Conservation (phyloP, 2,888 invertebrate genomes). For the Zootermopsis nevadensis region DNA sequence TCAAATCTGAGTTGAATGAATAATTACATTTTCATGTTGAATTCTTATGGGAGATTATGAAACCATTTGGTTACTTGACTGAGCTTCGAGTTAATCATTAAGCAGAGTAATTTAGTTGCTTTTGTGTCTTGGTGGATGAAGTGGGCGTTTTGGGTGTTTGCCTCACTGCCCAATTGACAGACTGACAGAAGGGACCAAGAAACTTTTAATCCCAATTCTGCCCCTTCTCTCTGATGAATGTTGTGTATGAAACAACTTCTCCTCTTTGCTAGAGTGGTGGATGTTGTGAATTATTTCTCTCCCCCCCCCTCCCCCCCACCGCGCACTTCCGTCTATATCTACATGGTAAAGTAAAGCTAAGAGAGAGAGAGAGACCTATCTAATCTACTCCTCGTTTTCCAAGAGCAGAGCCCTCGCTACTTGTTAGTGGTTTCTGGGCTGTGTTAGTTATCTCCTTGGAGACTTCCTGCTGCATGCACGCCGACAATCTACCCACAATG, state of each 20-base stretch:
- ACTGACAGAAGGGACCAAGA: neutral
- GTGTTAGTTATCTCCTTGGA: constrained; percentile 14
- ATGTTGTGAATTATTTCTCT: constrained; percentile 2
- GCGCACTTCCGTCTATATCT: constrained; percentile 13
- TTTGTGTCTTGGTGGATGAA: too few species aligned
- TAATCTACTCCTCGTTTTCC: constrained; percentile 29
- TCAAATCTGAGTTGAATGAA: too few species aligned
- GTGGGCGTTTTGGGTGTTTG: too few species aligned
- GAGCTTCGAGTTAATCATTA: too few species aligned
- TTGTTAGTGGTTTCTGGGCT: constrained; percentile 42
- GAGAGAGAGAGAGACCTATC: constrained; percentile 28
- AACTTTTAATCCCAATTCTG: neutral
- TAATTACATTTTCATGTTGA: too few species aligned
- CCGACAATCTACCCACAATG: neutral
- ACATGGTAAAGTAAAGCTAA: neutral
- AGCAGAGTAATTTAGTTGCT: too few species aligned
- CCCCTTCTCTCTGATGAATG: neutral
- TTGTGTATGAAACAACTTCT: neutral
- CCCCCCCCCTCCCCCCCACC: too few species aligned
- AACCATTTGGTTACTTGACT: too few species aligned
- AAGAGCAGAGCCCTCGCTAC: constrained; percentile 25
- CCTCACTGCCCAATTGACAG: neutral
- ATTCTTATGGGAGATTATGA: too few species aligned
- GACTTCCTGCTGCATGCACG: constrained; percentile 4
- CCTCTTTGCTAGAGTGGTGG: neutral